phyloP scores from a whole-genome alignment of 2,888 invertebrate genomes.

The Epicampocera succincta region DNA sequence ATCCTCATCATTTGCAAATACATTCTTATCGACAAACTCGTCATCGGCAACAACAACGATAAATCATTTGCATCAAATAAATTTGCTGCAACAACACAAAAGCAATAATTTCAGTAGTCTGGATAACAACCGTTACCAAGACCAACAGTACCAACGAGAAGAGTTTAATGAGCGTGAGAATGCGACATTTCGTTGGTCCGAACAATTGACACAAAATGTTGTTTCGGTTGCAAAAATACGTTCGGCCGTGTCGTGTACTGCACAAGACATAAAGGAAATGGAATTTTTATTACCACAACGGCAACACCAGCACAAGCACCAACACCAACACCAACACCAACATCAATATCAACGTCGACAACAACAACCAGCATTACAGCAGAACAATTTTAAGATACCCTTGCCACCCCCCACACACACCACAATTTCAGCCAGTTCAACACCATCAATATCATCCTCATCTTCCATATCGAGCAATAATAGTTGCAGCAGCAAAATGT shows the following conservation, averaged over 20 bases:
- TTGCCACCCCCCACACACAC: slow-evolving; percentile 30
- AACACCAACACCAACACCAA: slow-evolving; percentile 65
- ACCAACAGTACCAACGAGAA: slow-evolving; percentile 22
- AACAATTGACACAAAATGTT: slow-evolving; percentile 76
- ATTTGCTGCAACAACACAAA: slow-evolving; percentile 51
- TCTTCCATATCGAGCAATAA: slow-evolving; percentile 60
- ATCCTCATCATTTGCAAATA: slow-evolving; percentile 42
- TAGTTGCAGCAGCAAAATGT: slow-evolving; percentile 60
- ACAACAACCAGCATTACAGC: slow-evolving; percentile 30
- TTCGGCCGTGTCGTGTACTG: slow-evolving; percentile 76
- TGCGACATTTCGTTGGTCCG: slow-evolving; percentile 75
- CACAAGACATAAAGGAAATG: slow-evolving; percentile 78
- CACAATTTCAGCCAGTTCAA: slow-evolving; percentile 32
- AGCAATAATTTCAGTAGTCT: slow-evolving; percentile 47
- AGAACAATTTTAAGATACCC: slow-evolving; percentile 54
- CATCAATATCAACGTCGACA: slow-evolving; percentile 70
- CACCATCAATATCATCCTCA: slow-evolving; percentile 71
- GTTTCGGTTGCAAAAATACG: slow-evolving; percentile 77
- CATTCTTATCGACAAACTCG: slow-evolving; percentile 25
- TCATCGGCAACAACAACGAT: slow-evolving; percentile 47
- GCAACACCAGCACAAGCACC: slow-evolving; percentile 64
- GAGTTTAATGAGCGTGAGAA: slow-evolving; percentile 58
- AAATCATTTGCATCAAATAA: slow-evolving; percentile 60
- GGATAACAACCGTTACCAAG: slow-evolving; percentile 49
- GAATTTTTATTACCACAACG: slow-evolving; percentile 79